A percentile compares a stretch with the other conserved stretches of the same genome.
These are phyloP conservation scores for Speoplatyrhinus poulsoni DNA, from an alignment of 2,113 vertebrate genomes.

Conservation along the genomic window DNA sequence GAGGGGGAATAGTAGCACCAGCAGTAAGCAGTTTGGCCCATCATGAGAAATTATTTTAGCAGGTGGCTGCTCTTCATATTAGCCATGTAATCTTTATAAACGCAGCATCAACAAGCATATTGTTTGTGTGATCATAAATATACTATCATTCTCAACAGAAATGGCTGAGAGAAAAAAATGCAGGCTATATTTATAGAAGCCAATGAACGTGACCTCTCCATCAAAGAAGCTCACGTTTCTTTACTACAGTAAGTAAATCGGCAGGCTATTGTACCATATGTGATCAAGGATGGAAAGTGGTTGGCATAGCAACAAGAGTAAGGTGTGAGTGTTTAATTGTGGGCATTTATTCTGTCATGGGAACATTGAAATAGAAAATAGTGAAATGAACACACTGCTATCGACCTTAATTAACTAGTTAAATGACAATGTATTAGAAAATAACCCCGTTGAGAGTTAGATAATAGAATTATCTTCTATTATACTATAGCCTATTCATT, in stretches of 20 bases:
- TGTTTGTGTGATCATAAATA: too few relatives aligned
- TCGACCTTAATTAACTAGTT: neutral
- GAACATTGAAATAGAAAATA: neutral
- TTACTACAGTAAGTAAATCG: neutral
- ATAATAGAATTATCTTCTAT: neutral
- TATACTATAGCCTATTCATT: neutral
- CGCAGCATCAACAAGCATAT: too few relatives aligned
- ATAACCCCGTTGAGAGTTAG: too few relatives aligned
- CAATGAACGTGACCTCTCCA: conserved; percentile 12
- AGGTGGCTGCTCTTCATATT: too few relatives aligned
- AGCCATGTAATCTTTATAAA: too few relatives aligned
- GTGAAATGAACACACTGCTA: neutral
- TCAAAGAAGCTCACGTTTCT: conserved; percentile 13
- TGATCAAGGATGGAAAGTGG: conserved; percentile 42
- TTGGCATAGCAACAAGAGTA: conserved; percentile 70
- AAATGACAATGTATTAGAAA: too few relatives aligned
- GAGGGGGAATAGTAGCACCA: too few relatives aligned
- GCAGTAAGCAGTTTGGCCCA: too few relatives aligned
- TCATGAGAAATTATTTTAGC: too few relatives aligned
- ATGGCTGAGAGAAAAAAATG: neutral
- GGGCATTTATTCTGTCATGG: conserved; percentile 25
- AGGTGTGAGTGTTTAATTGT: conserved; percentile 33
- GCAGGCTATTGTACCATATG: neutral
- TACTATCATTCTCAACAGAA: neutral
- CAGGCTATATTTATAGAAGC: neutral